A percentile compares a stretch with the other conserved stretches of the same genome.
Evolutionary conservation across 1,140 invertebrate genomes (phyloP).

Genomic region (Drosophila kepulauana): DNA sequence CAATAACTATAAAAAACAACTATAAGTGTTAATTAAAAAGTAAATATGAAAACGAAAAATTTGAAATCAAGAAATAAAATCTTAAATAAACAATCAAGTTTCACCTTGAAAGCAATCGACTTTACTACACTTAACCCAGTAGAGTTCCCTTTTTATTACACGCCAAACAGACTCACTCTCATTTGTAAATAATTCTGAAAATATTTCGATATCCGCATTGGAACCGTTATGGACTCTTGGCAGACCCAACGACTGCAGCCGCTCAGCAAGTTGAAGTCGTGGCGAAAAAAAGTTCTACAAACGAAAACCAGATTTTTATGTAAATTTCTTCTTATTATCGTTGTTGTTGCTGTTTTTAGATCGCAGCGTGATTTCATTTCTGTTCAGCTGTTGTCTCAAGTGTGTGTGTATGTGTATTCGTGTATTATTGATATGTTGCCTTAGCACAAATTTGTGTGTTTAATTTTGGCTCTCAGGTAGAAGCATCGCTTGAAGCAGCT

Average conservation of each 20-base stretch:
- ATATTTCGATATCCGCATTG: constrained; percentile 36
- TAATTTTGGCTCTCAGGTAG: constrained; percentile 76
- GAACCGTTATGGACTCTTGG: constrained; percentile 40
- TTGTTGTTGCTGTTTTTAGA: constrained; percentile 38
- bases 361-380: constrained; percentile 63
- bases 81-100: background rate
- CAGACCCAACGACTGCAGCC: constrained; percentile 35
- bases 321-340: constrained; percentile 55
- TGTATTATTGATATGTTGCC: constrained; percentile 69
- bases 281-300: constrained; percentile 40
- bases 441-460: constrained; percentile 72
- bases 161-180: constrained; percentile 63
- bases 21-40: no score
- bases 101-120: background rate
- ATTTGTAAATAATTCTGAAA: constrained; percentile 29
- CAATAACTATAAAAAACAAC: no score
- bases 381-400: constrained; percentile 26
- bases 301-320: constrained; percentile 74
- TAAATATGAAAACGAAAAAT: no score
- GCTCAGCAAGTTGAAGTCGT: constrained; percentile 7
- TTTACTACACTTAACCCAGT: background rate
- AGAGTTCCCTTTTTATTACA: constrained; percentile 11
- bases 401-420: constrained; percentile 10
- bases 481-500: constrained; percentile 23
- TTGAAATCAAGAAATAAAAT: background rate